Conservation (phyloP, 2,888 invertebrate genomes). For the Dasypogon diadema region DNA sequence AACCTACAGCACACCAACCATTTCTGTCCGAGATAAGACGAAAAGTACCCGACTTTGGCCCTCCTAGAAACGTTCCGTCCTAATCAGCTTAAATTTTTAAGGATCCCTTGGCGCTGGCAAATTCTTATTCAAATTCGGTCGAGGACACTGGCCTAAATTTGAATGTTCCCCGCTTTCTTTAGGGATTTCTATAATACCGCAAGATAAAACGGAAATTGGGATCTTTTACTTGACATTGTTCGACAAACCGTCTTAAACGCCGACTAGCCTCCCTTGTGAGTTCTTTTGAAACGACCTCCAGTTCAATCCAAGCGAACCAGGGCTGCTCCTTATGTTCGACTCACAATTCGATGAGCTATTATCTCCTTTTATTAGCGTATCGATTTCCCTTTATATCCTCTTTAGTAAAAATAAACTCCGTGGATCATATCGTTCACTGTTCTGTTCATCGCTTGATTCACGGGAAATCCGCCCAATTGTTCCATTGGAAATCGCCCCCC, state of each 20-base stretch:
- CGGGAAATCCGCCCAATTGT: too few relatives aligned
- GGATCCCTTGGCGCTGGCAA: neutral
- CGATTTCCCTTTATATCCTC: conserved; percentile 3
- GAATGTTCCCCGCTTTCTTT: neutral
- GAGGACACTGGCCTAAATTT: neutral
- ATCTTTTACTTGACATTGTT: neutral
- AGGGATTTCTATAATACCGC: neutral
- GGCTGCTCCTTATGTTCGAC: neutral
- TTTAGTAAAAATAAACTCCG: too few relatives aligned
- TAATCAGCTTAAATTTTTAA: conserved; percentile 7
- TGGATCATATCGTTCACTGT: too few relatives aligned
- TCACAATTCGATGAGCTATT: neutral
- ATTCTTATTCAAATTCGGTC: neutral
- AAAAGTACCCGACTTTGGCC: too few relatives aligned
- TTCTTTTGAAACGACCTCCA: too few relatives aligned
- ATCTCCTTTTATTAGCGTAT: conserved; percentile 4
- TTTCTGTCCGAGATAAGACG: too few relatives aligned
- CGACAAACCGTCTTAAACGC: too few relatives aligned
- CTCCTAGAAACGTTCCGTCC: neutral
- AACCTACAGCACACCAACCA: neutral
- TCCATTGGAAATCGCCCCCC: too few relatives aligned
- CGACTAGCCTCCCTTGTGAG: too few relatives aligned
- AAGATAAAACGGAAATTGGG: conserved; percentile 8
- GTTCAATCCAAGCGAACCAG: neutral
- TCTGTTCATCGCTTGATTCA: too few relatives aligned